Conservation (phyloP, 2,797 vertebrate genomes). For the Hypotaenidia okinawae region DNA sequence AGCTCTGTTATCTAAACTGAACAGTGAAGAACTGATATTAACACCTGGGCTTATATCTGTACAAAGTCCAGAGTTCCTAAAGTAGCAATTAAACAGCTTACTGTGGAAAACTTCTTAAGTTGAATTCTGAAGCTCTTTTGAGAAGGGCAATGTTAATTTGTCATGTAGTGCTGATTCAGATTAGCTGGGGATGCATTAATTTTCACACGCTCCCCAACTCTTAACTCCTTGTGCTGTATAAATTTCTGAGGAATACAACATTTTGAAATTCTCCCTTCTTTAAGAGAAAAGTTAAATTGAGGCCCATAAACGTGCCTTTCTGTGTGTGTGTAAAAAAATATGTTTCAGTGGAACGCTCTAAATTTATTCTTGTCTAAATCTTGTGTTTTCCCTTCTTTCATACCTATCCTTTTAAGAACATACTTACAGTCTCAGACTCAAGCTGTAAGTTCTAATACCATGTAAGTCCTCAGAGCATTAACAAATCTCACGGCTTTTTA, state of each 20-base stretch:
- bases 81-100: conserved; percentile 70
- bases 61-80: conserved; percentile 52
- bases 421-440: background rate
- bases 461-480: conserved; percentile 69
- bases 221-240: conserved; percentile 25
- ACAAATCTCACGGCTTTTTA: conserved; percentile 75
- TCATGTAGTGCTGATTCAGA: conserved; percentile 36
- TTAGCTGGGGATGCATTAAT: conserved; percentile 47
- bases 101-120: conserved; percentile 46
- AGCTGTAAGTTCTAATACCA: conserved; percentile 44
- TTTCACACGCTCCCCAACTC: conserved; percentile 40
- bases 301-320: background rate
- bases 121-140: conserved; percentile 60
- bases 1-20: conserved; percentile 56
- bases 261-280: background rate
- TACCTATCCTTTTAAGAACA: background rate
- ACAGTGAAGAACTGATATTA: conserved; percentile 52
- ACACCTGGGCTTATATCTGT: conserved; percentile 42
- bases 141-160: conserved; percentile 67
- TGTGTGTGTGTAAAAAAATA: background rate
- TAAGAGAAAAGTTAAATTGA: background rate
- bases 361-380: background rate
- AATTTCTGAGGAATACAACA: conserved; percentile 1
- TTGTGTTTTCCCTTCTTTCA: background rate
- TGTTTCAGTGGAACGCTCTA: background rate